Base-by-base conservation (phyloP, 2,797 vertebrate genomes). In the Periparus ater region DNA sequence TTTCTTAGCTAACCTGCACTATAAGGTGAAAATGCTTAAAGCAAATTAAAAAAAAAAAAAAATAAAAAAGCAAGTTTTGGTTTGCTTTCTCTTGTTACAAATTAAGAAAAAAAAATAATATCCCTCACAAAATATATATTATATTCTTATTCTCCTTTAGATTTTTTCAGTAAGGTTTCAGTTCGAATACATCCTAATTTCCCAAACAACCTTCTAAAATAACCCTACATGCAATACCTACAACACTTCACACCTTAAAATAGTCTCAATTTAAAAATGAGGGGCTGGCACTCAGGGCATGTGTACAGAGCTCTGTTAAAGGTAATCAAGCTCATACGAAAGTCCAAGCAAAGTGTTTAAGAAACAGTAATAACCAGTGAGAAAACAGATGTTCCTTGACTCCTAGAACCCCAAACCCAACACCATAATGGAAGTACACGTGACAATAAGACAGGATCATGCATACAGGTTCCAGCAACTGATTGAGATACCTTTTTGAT, bases 11-110 rank as follows among this genome's bases (percentile, higher is more conserved):
- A 45, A 47, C 70, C 36, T 44, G 7, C 9, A 29, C 11, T 53
- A 22, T 26, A 19, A 62, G 71, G 20, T 6, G 3, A 54, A 88
- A 71, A 73, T 4, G 6, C 1, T 72, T 54, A 85, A 71, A 65
- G 17, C 0, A 55, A 71, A 40, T 30, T 7, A 0, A 55, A 45
- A 42, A 22, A 4, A 23, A 22, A 7, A 47, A 26, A 13, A 38
- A 13, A 40, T 40, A 13, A 40, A 40, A 40, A 40, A 6, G 38
- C 13, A 40, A 40, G 38, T 1, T n/a, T 60, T 8, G 3, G 4
- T 7, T 5, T 29, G 32, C 6, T 70, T 48, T 40, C 3, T 74
- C 4, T 63, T 9, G 4, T 36, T 34, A 65, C 12, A 61, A 68
- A 68, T 25, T 15, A 62, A 57, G 6, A 9, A 17, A 17, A 73